Evolutionary conservation across 2,888 invertebrate species (phyloP).

Genomic region (Ischnura elegans): DNA sequence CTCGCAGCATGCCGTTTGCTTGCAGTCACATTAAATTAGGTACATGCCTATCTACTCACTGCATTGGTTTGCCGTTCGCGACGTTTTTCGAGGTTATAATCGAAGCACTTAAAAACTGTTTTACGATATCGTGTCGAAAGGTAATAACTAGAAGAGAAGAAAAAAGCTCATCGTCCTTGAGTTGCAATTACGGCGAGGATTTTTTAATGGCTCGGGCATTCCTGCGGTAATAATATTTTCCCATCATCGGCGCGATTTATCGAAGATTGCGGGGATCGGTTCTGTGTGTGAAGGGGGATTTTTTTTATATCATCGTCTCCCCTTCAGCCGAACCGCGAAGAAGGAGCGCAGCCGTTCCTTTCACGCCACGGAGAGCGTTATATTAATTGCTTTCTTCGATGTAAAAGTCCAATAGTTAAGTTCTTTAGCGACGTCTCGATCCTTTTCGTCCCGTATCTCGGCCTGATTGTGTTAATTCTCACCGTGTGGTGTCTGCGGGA

Average conservation of each 20-base stretch:
- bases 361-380: slow-evolving; percentile 1
- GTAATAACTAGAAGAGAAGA: slow-evolving; percentile 38
- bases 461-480: not conserved
- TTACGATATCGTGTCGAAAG: slow-evolving; percentile 30
- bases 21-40: slow-evolving; percentile 27
- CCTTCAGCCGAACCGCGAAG: not conserved
- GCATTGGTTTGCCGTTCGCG: not conserved
- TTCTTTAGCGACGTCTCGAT: not conserved
- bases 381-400: slow-evolving; percentile 30
- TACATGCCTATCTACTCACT: no score
- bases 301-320: not conserved
- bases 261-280: slow-evolving; percentile 30
- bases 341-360: not conserved
- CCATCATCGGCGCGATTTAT: slow-evolving; percentile 24
- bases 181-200: slow-evolving; percentile 22
- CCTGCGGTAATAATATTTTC: slow-evolving; percentile 31
- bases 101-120: slow-evolving; percentile 23
- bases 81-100: not conserved
- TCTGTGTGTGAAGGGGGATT: not conserved
- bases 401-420: slow-evolving; percentile 2
- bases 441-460: not conserved
- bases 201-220: slow-evolving; percentile 24
- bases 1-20: not conserved
- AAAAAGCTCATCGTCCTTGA: slow-evolving; percentile 10
- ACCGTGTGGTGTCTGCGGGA: not conserved